A percentile compares a stretch with the other conserved stretches of the same genome.
phyloP scores from a whole-genome alignment of 2,888 invertebrate species.

The Mylabris sibirica region DNA sequence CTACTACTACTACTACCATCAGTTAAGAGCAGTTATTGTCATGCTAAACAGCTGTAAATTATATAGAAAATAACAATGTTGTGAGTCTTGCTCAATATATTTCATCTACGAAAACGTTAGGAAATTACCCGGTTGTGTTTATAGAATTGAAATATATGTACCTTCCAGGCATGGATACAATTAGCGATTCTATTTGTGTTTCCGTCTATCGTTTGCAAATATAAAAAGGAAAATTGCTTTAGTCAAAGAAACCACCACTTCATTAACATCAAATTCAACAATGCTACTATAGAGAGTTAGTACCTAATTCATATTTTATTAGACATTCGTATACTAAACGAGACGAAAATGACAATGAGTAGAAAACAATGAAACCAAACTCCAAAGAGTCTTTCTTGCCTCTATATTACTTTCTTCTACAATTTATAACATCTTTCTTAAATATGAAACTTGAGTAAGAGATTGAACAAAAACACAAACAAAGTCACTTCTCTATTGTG shows the following conservation, averaged over 20 bases:
- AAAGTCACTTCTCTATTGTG: slow-evolving; percentile 35
- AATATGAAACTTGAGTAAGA: slow-evolving; percentile 46
- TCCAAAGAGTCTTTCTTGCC: slow-evolving; percentile 40
- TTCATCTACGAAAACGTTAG: slow-evolving; percentile 18
- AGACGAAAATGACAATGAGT: slow-evolving; percentile 36
- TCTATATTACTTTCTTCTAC: slow-evolving; percentile 19
- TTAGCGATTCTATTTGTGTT: slow-evolving; percentile 14
- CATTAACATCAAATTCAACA: slow-evolving; percentile 26
- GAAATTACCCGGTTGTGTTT: slow-evolving; percentile 19
- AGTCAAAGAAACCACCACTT: slow-evolving; percentile 20
- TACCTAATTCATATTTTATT: slow-evolving; percentile 28
- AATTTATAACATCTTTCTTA: slow-evolving; percentile 30
- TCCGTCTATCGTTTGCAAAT: slow-evolving; percentile 11
- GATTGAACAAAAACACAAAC: slow-evolving; percentile 23
- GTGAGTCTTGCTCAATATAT: slow-evolving; percentile 25
- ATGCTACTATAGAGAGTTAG: slow-evolving; percentile 5
- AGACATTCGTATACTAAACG: slow-evolving; percentile 34
- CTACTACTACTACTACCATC: slow-evolving; percentile 17
- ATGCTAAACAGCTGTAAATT: slow-evolving; percentile 36
- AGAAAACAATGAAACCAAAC: slow-evolving; percentile 44
- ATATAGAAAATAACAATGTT: slow-evolving; percentile 25
- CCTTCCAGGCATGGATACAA: not conserved
- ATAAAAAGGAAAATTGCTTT: slow-evolving; percentile 13
- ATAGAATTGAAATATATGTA: not conserved
- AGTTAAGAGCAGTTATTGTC: slow-evolving; percentile 30